Percentiles rank a stretch among this genome's conserved stretches.
Conservation (phyloP, 2,113 vertebrate genomes). For the Struthio camelus region DNA sequence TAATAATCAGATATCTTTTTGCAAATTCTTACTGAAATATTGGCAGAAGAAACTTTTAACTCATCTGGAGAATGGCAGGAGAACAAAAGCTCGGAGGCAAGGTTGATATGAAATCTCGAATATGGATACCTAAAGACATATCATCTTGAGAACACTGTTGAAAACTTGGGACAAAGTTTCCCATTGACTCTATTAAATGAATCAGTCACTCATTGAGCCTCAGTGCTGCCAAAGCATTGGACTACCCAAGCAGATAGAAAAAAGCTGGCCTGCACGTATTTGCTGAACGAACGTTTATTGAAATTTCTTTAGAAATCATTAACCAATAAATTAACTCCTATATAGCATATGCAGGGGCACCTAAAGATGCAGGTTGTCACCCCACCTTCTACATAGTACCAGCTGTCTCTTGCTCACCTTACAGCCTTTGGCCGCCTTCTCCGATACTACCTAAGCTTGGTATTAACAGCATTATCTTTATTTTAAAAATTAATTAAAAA, state of each 20-base stretch:
- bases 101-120: neutral
- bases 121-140: rapidly evolving
- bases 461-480: neutral
- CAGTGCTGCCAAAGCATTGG: neutral
- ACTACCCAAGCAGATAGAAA: neutral
- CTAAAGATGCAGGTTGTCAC: neutral
- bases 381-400: neutral
- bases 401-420: neutral
- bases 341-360: neutral
- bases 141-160: neutral
- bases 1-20: neutral
- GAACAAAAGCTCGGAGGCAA: neutral
- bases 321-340: neutral
- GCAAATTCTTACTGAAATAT: neutral
- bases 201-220: neutral
- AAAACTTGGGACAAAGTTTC: neutral
- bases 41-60: neutral
- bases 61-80: neutral
- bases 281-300: neutral
- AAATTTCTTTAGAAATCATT: neutral
- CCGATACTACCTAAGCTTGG: neutral
- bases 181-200: neutral
- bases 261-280: neutral
- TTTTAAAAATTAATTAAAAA: neutral
- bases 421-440: neutral